Conservation (phyloP, 2,113 vertebrate genomes). For the Ictalurus punctatus region DNA sequence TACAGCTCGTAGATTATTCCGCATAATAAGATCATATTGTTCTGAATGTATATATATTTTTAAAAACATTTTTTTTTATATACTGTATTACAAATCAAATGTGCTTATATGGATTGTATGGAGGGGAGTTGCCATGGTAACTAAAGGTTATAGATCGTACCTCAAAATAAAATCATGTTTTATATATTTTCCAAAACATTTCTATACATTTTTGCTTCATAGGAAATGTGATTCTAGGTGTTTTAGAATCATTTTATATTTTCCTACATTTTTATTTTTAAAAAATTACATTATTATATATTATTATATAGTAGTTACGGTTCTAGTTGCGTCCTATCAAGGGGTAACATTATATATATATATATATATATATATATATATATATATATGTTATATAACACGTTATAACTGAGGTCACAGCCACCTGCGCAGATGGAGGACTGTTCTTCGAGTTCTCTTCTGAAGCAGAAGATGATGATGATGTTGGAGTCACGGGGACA, state of each 20-base stretch:
- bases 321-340: background rate
- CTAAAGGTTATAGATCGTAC: background rate
- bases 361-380: too few species aligned
- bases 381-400: background rate
- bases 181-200: background rate
- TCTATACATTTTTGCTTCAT: background rate
- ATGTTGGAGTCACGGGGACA: conserved; percentile 95
- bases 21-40: background rate
- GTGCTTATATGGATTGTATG: background rate
- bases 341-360: background rate
- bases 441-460: conserved; percentile 93
- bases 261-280: background rate
- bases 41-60: background rate
- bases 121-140: background rate
- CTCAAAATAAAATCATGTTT: background rate
- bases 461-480: conserved; percentile 93
- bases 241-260: background rate
- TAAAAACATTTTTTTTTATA: background rate
- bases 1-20: background rate
- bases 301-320: background rate
- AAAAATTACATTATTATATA: background rate
- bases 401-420: conserved; percentile 78
- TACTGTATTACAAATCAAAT: background rate
- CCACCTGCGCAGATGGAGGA: conserved; percentile 84
- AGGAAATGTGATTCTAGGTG: background rate